These are phyloP conservation scores for Callithrix jacchus DNA, from an alignment of 2,113 vertebrate genomes.

Conservation along the genomic window DNA sequence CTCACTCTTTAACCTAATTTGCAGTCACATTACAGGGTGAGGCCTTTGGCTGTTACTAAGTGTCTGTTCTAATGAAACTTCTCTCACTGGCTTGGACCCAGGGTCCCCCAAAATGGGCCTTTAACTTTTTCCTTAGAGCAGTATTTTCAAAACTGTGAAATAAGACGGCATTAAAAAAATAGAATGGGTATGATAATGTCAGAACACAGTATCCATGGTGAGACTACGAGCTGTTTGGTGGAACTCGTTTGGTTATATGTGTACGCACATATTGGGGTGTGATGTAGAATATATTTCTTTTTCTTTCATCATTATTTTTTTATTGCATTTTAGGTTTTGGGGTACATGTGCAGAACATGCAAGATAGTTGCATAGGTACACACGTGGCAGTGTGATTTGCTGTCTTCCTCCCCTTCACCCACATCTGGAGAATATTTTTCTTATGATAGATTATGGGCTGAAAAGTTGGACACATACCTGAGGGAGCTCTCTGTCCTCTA, in stretches of 20 bases:
- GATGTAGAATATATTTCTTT: background rate
- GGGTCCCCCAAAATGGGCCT: background rate
- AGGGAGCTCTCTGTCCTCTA: background rate
- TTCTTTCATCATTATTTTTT: no score
- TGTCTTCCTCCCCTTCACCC: no score
- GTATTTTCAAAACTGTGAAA: background rate
- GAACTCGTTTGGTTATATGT: background rate
- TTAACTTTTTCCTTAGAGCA: background rate
- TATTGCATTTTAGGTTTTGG: no score
- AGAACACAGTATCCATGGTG: background rate
- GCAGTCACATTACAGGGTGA: background rate
- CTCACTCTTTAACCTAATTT: no score
- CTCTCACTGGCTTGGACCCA: background rate
- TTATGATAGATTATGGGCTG: background rate
- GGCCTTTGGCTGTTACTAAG: background rate
- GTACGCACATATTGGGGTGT: no score
- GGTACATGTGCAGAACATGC: no score
- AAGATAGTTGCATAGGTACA: no score
- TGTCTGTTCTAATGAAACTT: background rate
- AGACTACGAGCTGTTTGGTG: background rate
- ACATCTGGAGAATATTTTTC: background rate
- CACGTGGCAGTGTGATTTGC: no score
- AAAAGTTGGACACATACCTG: background rate
- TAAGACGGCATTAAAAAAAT: background rate
- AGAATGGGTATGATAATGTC: background rate